These are phyloP conservation scores for Pundamilia nyererei DNA, from an alignment of 2,113 vertebrate genomes.

Conservation along the genomic window DNA sequence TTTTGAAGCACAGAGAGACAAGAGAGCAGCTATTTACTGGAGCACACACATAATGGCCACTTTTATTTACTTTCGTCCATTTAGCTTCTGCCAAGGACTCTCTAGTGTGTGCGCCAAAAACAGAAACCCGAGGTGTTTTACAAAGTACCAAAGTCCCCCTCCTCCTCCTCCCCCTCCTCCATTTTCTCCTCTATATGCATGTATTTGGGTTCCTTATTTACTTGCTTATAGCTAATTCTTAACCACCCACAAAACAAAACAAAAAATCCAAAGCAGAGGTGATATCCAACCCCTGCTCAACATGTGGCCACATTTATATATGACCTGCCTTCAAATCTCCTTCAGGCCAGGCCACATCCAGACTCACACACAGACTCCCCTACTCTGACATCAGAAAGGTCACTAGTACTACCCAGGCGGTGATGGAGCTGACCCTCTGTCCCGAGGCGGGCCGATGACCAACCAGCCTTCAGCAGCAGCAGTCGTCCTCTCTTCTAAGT, in stretches of 20 bases:
- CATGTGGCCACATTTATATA: conserved; percentile 64
- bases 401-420: conserved; percentile 26
- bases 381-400: conserved; percentile 54
- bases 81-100: conserved; percentile 64
- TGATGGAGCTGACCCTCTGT: conserved; percentile 34
- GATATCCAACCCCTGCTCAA: conserved; percentile 23
- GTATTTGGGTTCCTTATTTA: conserved; percentile 3
- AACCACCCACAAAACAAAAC: not conserved
- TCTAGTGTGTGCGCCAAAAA: conserved; percentile 47
- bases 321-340: conserved; percentile 50
- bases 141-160: conserved; percentile 39
- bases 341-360: conserved; percentile 26
- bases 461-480: not conserved
- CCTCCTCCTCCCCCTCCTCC: not conserved
- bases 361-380: not conserved
- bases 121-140: conserved; percentile 57
- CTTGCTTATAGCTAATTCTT: not conserved
- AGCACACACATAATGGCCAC: conserved; percentile 67
- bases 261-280: conserved; percentile 1
- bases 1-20: conserved; percentile 60
- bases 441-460: conserved; percentile 41
- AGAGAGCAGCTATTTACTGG: conserved; percentile 69
- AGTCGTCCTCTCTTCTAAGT: not conserved
- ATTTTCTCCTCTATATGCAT: not conserved
- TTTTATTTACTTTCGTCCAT: conserved; percentile 69